Conservation (phyloP, 1,140 invertebrate genomes). For the Tetragnatha versicolor region DNA sequence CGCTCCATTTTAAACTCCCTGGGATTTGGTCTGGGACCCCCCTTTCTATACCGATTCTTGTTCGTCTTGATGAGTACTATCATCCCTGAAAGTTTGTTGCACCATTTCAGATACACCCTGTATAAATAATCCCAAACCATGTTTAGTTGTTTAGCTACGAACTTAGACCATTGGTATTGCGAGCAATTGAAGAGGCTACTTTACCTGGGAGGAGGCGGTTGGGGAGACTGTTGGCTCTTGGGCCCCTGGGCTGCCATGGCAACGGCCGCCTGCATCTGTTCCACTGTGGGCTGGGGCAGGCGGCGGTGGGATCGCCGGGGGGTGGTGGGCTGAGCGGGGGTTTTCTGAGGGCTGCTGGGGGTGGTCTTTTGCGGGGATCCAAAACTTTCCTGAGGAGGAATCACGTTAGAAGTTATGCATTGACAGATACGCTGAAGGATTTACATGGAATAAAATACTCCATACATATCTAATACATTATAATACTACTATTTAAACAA, state of each 20-base stretch:
- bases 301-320: constrained; percentile 51
- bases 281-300: constrained; percentile 57
- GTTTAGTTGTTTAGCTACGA: neutral
- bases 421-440: too few species aligned
- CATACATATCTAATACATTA: too few species aligned
- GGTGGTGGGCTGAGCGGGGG: constrained; percentile 35
- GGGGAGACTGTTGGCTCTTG: constrained; percentile 15
- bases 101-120: too few species aligned
- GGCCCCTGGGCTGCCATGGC: constrained; percentile 55
- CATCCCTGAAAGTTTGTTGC: too few species aligned
- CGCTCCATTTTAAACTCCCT: too few species aligned
- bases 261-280: constrained; percentile 57
- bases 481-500: too few species aligned
- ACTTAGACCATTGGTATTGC: neutral
- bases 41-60: too few species aligned
- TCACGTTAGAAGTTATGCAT: neutral
- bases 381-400: constrained; percentile 32
- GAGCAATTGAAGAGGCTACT: neutral
- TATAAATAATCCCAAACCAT: too few species aligned
- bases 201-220: too few species aligned
- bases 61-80: too few species aligned
- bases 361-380: constrained; percentile 35
- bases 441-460: too few species aligned
- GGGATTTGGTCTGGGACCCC: too few species aligned
- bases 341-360: constrained; percentile 34